Conservation (phyloP, 2,113 vertebrate species). For the Gorilla gorilla region DNA sequence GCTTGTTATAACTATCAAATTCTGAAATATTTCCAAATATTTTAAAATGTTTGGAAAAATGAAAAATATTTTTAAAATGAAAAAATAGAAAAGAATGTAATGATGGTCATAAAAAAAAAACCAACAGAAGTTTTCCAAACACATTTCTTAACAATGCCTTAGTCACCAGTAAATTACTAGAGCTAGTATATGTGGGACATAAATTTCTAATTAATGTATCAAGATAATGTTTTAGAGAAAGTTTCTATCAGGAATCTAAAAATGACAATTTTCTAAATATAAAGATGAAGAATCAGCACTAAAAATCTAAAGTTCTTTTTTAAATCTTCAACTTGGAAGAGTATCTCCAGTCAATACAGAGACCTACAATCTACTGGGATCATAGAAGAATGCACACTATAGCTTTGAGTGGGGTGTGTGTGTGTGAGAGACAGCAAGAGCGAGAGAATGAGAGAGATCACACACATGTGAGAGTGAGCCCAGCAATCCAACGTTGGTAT, state of each 20-base stretch:
- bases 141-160: not conserved
- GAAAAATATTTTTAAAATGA: no score
- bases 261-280: not conserved
- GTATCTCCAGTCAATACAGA: not conserved
- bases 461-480: no score
- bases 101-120: not conserved
- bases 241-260: not conserved
- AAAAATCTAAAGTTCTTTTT: not conserved
- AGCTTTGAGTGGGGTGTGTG: not conserved
- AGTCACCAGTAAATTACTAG: not conserved
- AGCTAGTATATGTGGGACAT: not conserved
- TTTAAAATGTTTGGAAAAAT: no score
- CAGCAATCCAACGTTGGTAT: not conserved
- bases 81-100: not conserved
- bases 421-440: not conserved
- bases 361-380: not conserved
- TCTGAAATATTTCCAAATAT: not conserved
- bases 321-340: not conserved
- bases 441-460: not conserved
- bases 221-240: not conserved
- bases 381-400: not conserved
- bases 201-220: not conserved
- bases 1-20: not conserved
- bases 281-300: not conserved
- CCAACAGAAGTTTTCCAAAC: not conserved